Conservation (phyloP, 2,888 invertebrate genomes). For the Thecophora atra region DNA sequence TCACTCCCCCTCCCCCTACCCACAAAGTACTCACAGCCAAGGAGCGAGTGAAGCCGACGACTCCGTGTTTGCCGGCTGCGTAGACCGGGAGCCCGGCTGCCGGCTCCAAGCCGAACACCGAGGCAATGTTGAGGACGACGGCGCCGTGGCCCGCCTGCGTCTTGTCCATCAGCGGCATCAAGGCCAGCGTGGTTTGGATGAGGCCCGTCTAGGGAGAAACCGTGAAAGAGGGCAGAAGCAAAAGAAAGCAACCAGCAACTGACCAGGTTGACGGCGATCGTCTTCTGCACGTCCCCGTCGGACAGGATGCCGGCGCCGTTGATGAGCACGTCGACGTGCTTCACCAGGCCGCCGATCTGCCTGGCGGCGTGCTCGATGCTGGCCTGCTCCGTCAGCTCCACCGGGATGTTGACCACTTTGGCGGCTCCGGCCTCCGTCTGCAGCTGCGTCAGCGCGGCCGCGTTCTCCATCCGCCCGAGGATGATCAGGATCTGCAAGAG, state of each 20-base stretch:
- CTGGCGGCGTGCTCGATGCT: constrained; percentile 57
- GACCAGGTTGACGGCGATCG: constrained; percentile 62
- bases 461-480: constrained; percentile 60
- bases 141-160: constrained; percentile 60
- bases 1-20: background rate
- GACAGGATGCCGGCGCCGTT: constrained; percentile 59
- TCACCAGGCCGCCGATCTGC: constrained; percentile 52
- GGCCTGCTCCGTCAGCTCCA: constrained; percentile 54
- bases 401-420: constrained; percentile 55
- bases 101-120: constrained; percentile 61
- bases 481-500: constrained; percentile 53
- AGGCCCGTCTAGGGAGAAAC: constrained; percentile 52
- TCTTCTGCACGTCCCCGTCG: constrained; percentile 60
- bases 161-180: constrained; percentile 61
- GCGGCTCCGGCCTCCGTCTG: constrained; percentile 53
- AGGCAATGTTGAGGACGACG: constrained; percentile 59
- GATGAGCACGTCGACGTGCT: constrained; percentile 60
- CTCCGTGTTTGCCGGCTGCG: constrained; percentile 62
- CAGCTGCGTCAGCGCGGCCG: constrained; percentile 57
- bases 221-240: background rate
- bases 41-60: constrained; percentile 62
- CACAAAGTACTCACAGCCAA: constrained; percentile 52
- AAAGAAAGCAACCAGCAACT: too few relatives aligned
- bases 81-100: constrained; percentile 60
- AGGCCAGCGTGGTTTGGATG: constrained; percentile 56